phyloP scores from a whole-genome alignment of 2,888 invertebrate genomes.

The Ectemnius continuus region DNA sequence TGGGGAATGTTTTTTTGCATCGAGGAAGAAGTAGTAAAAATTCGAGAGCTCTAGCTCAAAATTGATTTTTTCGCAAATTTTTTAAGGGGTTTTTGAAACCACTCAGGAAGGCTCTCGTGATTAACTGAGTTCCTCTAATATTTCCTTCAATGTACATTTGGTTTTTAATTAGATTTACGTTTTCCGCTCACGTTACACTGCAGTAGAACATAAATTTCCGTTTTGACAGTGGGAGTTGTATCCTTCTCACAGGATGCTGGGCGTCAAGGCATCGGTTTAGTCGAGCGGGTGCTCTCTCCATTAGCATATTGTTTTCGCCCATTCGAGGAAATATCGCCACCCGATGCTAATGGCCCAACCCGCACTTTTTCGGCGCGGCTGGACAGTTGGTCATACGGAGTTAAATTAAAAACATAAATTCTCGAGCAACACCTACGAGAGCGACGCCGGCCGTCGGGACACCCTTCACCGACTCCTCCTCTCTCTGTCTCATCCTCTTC shows the following conservation, averaged over 20 bases:
- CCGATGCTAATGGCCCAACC: constrained; percentile 72
- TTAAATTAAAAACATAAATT: constrained; percentile 78
- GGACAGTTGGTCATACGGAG: constrained; percentile 76
- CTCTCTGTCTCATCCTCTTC: constrained; percentile 10
- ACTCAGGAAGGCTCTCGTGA: too few relatives aligned
- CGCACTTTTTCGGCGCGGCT: constrained; percentile 64
- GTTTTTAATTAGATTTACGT: too few relatives aligned
- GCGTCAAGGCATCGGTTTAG: constrained; percentile 42
- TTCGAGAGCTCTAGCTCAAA: too few relatives aligned
- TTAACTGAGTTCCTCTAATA: too few relatives aligned
- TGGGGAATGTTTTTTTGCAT: too few relatives aligned
- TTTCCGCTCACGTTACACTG: too few relatives aligned
- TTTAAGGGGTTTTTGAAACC: too few relatives aligned
- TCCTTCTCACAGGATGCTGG: not conserved
- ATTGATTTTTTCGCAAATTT: too few relatives aligned
- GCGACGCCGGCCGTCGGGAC: constrained; percentile 30
- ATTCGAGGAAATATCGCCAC: constrained; percentile 75
- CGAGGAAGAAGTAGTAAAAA: too few relatives aligned
- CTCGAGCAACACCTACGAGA: constrained; percentile 47
- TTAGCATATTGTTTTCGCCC: constrained; percentile 77
- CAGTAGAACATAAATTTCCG: too few relatives aligned
- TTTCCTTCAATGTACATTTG: too few relatives aligned
- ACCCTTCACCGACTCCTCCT: constrained; percentile 9
- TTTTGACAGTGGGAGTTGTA: too few relatives aligned
- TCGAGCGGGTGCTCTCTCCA: constrained; percentile 60